Evolutionary conservation across 37 sponge, comb jelly and placozoan genomes (phyloP), one percentile per base, ranked within the genome.

Genomic region (Chondrosia reniformis): DNA sequence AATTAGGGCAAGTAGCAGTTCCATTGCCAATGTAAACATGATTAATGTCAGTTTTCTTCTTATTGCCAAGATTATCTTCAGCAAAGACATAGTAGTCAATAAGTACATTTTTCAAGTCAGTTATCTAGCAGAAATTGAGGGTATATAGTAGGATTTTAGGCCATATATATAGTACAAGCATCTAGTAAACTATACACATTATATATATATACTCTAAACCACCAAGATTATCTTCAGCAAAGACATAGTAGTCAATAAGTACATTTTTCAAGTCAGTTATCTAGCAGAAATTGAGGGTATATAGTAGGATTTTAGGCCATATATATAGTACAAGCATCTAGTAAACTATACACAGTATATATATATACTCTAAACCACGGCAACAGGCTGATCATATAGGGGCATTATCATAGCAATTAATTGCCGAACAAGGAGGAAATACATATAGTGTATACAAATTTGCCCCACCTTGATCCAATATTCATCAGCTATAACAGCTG

Each of bases 1-100:
- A 83, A 0, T 25, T 66, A 37, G 19, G 55, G 41, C 85, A 85
- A 2, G 65, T 24, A 25, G 80, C 45, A 49, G 36, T 75, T 9
- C 86, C 86, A 65, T 31, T 64, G 8, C 81, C 86, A 55, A 86
- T 86, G 71, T 86, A 80, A 46, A 86, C 86, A 64, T 86, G 86
- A 52, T 86, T 76, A 19, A 86, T 80, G 71, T 86, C 86, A 39
- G 67, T 86, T 38, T 76, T 75, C 81, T 86, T 86, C 27, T 40
- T 28, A 33, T 86, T 86, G 4, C 81, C 81, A 13, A 39, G 19
- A 0, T 32, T 80, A 71, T 86, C 86, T 22, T 5, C 54, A 25
- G 81, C 86, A 55, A 61, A 30, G 8, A 86, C 71, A 36, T 76
- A 86, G 56, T 86, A 86, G 77, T 86, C 86, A 76, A 86, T 86